Evolutionary conservation across 2,797 vertebrate genomes (phyloP).

Genomic region (Smutsia gigantea): DNA sequence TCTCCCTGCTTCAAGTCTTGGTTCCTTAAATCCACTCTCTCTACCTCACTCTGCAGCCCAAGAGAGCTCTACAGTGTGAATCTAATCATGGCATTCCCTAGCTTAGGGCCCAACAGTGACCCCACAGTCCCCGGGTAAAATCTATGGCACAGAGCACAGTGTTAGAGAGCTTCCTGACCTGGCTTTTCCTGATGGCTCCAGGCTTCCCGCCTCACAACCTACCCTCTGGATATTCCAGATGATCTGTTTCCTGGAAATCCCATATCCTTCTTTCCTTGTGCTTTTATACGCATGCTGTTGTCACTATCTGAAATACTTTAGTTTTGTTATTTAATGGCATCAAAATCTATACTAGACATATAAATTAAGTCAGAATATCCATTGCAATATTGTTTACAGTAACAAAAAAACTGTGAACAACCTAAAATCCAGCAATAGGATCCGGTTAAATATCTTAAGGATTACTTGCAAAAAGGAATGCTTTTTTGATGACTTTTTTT

Average conservation of each 20-base stretch:
- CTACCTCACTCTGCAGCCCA: rapidly evolving
- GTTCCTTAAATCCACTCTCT: neutral
- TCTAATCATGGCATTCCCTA: rapidly evolving
- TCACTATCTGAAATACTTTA: neutral
- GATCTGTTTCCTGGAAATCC: neutral
- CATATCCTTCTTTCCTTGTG: neutral
- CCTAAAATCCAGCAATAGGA: neutral
- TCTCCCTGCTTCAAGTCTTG: neutral
- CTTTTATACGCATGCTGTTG: neutral
- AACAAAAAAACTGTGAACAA: neutral
- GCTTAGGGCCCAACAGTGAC: neutral
- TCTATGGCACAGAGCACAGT: neutral
- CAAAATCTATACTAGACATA: neutral
- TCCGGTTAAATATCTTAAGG: neutral
- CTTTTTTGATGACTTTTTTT: neutral
- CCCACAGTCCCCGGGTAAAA: neutral
- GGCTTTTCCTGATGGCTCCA: neutral
- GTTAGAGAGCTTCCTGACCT: neutral
- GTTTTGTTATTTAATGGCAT: slow-evolving; percentile 19
- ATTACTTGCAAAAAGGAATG: neutral
- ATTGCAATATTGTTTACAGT: neutral
- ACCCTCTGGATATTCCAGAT: neutral
- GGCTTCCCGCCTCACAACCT: neutral
- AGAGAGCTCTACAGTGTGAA: rapidly evolving
- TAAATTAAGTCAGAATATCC: neutral